These are phyloP conservation scores for Phenganax marumi DNA, from an alignment of 92 coral and sea anemone genomes.

Conservation along the genomic window DNA sequence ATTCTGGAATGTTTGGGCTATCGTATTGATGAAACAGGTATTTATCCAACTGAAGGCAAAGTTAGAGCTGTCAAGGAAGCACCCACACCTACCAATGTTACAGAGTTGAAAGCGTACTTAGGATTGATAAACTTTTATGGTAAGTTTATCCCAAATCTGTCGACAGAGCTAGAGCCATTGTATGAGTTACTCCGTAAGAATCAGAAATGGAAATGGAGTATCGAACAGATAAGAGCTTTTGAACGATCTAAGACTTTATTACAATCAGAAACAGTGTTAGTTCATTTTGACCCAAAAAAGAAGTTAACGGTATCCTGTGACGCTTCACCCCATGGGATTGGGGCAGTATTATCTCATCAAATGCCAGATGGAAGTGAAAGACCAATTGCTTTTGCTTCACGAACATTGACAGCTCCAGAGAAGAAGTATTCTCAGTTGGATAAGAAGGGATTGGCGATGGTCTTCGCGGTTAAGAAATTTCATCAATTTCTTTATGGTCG, in stretches of 20 bases:
- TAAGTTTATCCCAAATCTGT: slow-evolving; percentile 41
- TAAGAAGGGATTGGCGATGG: too few relatives aligned
- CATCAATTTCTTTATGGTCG: too few relatives aligned
- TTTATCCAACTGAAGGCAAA: slow-evolving; percentile 51
- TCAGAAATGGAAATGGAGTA: slow-evolving; percentile 41
- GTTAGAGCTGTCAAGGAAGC: slow-evolving; percentile 39
- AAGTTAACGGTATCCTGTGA: slow-evolving; percentile 53
- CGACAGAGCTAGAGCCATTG: slow-evolving; percentile 40
- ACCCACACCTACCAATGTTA: slow-evolving; percentile 47
- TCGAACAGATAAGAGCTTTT: slow-evolving; percentile 37
- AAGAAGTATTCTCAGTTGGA: too few relatives aligned
- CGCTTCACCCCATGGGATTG: slow-evolving; percentile 54
- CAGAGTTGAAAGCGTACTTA: slow-evolving; percentile 41
- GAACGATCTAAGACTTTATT: slow-evolving; percentile 43
- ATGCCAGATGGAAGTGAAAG: not conserved
- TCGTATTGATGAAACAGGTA: slow-evolving; percentile 43
- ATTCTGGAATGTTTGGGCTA: slow-evolving; percentile 49
- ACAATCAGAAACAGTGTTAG: slow-evolving; percentile 38
- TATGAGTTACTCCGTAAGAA: slow-evolving; percentile 49
- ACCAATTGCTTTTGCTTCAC: not conserved
- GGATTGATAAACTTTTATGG: slow-evolving; percentile 41
- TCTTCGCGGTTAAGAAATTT: too few relatives aligned
- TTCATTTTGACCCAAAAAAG: slow-evolving; percentile 51
- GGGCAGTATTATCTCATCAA: slow-evolving; percentile 45
- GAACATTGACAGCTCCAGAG: too few relatives aligned